phyloP scores from a whole-genome alignment of 1,140 invertebrate species.

The Archegozetes longisetosus region DNA sequence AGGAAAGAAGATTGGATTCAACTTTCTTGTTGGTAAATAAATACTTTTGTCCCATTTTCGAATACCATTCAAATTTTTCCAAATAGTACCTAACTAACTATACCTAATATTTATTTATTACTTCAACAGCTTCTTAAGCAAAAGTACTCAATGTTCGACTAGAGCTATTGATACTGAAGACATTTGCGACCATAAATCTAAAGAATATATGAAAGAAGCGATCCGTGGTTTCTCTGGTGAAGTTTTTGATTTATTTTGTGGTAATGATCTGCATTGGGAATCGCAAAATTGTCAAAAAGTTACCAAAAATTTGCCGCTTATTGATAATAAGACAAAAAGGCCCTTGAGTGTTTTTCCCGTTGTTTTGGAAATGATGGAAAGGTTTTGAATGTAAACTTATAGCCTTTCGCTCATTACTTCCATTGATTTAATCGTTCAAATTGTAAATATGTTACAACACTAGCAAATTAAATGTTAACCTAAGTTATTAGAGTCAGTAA shows the following conservation, averaged over 20 bases:
- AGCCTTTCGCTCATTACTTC: no score
- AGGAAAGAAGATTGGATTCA: conserved; percentile 15
- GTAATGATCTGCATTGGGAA: conserved; percentile 12
- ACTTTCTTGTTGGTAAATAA: conserved; percentile 13
- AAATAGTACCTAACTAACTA: background rate
- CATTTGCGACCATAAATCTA: conserved; percentile 2
- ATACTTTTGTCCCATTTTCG: no score
- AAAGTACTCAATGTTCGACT: conserved; percentile 12
- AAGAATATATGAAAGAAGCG: conserved; percentile 8
- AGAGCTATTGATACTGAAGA: conserved; percentile 4
- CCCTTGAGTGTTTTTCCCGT: conserved; percentile 9
- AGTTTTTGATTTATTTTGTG: conserved; percentile 15
- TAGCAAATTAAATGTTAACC: no score
- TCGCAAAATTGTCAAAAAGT: conserved; percentile 9
- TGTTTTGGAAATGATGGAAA: conserved; percentile 13
- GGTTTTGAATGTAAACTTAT: conserved; percentile 2
- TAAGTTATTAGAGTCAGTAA: no score
- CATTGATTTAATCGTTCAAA: no score
- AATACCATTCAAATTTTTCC: no score
- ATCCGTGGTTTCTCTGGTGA: conserved; percentile 8
- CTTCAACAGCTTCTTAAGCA: conserved; percentile 10
- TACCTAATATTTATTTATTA: background rate
- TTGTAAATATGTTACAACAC: no score
- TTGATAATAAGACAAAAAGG: conserved; percentile 6
- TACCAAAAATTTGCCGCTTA: background rate